phyloP scores from a whole-genome alignment of 2,888 invertebrate species.

The Hirtodrosophila trivittata region DNA sequence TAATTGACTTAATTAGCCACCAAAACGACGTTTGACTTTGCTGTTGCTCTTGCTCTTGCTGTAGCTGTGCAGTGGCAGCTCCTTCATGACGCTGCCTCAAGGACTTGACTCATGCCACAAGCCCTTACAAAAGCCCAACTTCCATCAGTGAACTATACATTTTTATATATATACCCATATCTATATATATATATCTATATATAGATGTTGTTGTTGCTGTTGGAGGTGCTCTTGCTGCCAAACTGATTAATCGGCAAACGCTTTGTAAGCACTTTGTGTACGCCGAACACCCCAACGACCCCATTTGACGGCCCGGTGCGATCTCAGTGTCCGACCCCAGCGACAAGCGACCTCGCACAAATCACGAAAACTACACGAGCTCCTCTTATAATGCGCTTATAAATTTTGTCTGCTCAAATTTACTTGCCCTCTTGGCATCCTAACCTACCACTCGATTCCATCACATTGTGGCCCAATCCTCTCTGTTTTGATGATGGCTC shows the following conservation, averaged over 20 bases:
- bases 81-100: conserved; percentile 62
- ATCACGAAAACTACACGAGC: conserved; percentile 69
- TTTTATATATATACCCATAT: too few species aligned
- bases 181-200: too few species aligned
- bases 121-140: conserved; percentile 21
- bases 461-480: conserved; percentile 18
- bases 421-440: conserved; percentile 25
- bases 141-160: conserved; percentile 20
- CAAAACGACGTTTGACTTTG: conserved; percentile 66
- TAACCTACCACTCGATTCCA: conserved; percentile 5
- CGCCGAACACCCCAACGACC: conserved; percentile 36
- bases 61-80: conserved; percentile 44
- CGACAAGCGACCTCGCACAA: conserved; percentile 46
- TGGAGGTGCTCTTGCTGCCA: conserved; percentile 50
- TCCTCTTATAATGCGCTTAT: conserved; percentile 70
- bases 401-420: conserved; percentile 76
- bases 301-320: conserved; percentile 27
- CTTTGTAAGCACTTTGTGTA: conserved; percentile 75
- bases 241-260: conserved; percentile 78
- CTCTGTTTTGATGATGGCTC: conserved; percentile 42
- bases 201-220: conserved; percentile 3
- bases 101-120: conserved; percentile 49
- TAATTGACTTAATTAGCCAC: conserved; percentile 77
- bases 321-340: conserved; percentile 5
- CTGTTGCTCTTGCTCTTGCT: conserved; percentile 14